These are phyloP conservation scores for Podiceps cristatus DNA, from an alignment of 2,113 vertebrate genomes.

Conservation along the genomic window DNA sequence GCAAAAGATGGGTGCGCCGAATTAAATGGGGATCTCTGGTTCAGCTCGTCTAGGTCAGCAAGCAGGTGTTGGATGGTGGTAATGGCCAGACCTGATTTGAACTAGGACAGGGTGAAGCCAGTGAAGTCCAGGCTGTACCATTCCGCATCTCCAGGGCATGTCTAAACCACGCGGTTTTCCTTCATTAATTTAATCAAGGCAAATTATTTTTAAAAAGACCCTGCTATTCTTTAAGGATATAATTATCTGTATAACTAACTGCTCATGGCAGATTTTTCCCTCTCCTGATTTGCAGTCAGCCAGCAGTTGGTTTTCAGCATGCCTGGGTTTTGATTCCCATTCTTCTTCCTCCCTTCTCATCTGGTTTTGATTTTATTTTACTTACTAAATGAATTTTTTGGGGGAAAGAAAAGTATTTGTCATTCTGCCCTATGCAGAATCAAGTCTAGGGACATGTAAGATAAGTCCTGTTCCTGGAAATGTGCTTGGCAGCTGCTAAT, in stretches of 20 bases:
- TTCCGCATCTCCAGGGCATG: accelerated
- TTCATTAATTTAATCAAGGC: neutral
- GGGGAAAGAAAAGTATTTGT: neutral
- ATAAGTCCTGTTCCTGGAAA: neutral
- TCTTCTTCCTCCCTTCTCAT: neutral
- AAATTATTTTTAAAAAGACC: neutral
- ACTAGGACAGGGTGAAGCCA: neutral
- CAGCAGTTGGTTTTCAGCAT: neutral
- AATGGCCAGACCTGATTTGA: accelerated
- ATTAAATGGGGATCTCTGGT: neutral
- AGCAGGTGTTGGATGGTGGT: neutral
- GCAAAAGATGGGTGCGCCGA: neutral
- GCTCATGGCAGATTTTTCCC: neutral
- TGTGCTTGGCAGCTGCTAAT: neutral
- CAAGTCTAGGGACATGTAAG: neutral
- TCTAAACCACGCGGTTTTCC: neutral
- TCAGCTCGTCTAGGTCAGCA: neutral
- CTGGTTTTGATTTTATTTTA: neutral
- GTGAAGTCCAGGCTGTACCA: neutral
- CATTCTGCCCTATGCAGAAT: neutral
- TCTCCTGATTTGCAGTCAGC: neutral
- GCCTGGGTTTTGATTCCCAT: neutral
- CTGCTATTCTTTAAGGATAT: neutral
- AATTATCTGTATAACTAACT: conserved; percentile 10
- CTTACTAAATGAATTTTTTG: neutral